Evolutionary conservation across 2,113 vertebrate species (phyloP), one percentile per base, ranked within the genome.

Genomic region (Dolichotis patagonum): DNA sequence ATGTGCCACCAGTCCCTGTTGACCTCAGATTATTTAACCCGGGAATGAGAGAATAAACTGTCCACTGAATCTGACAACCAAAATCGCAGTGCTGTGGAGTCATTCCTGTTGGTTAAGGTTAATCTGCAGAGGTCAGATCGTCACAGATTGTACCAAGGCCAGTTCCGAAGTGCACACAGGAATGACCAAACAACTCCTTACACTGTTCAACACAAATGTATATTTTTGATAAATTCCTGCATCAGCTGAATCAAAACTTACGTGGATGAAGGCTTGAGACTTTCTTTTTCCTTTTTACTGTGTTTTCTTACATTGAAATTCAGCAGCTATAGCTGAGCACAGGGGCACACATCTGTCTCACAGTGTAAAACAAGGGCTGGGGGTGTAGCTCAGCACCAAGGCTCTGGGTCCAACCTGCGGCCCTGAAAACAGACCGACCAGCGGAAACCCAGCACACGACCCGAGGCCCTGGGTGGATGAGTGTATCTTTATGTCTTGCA

Each of bases 261-360:
- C 16, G 19, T 86, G 24, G 11, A 14, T 65, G 41, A 90, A 49
- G 22, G 22, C 46, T 83, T 87, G 26, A 91, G 56, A 14, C 20
- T 41, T 94, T 17, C 75, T 85, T 95, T 85, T 54, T 54, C 14
- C 54, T 80, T 89, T 83, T 78, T 75, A 67, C 43, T 22, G 19
- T 89, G 41, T 49, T 95, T 89, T 49, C 35, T 95, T n/a, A 85
- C 35, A 46, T 89, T 96, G 93, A 65, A 89, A 80, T 92, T 90
- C 65, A n/a, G 19, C 92, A 75, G 24, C 86, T 65, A 20, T 60
- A 11, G 89, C 35, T 91, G 46, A 46, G 30, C 6, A 5, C 43
- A 46, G 13, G 30, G 26, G 13, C 28, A 49, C 26, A 77, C 41
- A 43, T 49, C 73, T 30, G 43, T 8, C 13, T 77, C 26, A 30